phyloP scores from a whole-genome alignment of 2,113 vertebrate genomes.

The Regulus satrapa region DNA sequence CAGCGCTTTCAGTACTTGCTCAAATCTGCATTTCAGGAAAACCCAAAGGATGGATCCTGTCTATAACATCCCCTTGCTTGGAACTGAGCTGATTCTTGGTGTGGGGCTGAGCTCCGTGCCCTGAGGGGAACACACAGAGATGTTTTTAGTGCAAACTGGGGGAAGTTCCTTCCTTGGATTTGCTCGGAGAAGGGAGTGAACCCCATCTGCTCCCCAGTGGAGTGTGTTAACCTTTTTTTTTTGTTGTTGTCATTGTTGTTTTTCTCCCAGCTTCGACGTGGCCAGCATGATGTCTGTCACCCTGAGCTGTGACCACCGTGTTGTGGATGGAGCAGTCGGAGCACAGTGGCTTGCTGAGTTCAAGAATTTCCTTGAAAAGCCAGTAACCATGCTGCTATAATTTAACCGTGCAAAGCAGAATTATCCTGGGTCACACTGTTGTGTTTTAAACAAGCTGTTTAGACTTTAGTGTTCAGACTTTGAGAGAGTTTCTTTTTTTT shows the following conservation, averaged over 20 bases:
- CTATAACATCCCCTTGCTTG: accelerated
- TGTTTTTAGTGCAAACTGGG: background rate
- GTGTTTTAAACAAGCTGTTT: constrained; percentile 72
- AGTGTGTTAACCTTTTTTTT: background rate
- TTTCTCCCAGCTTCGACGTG: constrained; percentile 84
- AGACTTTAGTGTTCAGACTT: constrained; percentile 67
- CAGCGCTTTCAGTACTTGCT: background rate
- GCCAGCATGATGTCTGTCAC: constrained; percentile 94
- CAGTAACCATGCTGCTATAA: constrained; percentile 90
- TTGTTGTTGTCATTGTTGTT: background rate
- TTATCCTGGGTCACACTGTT: constrained; percentile 55
- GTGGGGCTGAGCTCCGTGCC: background rate
- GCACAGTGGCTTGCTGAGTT: constrained; percentile 96
- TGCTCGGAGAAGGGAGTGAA: background rate
- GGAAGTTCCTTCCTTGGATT: background rate
- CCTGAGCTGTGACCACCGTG: constrained; percentile 92
- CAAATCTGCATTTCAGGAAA: background rate
- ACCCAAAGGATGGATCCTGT: background rate
- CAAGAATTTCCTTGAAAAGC: constrained; percentile 90
- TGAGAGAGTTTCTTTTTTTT: constrained; percentile 58
- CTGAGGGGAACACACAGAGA: background rate
- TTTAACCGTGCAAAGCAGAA: constrained; percentile 15
- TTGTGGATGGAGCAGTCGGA: constrained; percentile 92
- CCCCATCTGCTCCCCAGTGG: background rate
- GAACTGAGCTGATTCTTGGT: background rate